These are phyloP conservation scores for Nothobranchius kuhntae DNA, from an alignment of 2,113 vertebrate genomes.

Conservation along the genomic window DNA sequence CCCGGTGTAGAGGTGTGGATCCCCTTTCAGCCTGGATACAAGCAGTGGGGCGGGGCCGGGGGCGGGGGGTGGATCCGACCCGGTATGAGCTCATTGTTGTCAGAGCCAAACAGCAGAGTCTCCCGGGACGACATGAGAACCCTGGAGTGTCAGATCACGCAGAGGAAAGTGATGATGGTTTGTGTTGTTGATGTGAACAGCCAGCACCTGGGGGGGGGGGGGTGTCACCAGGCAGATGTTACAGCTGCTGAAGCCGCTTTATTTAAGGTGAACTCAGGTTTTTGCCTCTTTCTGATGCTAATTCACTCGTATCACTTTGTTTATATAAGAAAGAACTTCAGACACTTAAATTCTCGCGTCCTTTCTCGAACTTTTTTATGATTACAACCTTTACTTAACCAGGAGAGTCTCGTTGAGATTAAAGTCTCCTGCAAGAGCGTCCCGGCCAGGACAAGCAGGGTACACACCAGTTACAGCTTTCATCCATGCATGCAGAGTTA, in stretches of 20 bases:
- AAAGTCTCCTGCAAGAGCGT: too few species aligned
- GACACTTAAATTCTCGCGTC: too few species aligned
- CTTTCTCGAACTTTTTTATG: too few species aligned
- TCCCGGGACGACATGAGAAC: slow-evolving; percentile 48
- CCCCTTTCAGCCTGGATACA: slow-evolving; percentile 33
- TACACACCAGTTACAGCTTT: too few species aligned
- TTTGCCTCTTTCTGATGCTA: too few species aligned
- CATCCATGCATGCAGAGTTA: too few species aligned
- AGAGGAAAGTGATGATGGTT: slow-evolving; percentile 45
- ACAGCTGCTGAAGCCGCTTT: neutral
- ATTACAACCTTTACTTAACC: too few species aligned
- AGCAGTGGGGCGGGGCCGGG: slow-evolving; percentile 1
- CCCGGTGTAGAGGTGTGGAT: slow-evolving; percentile 31
- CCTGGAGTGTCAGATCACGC: slow-evolving; percentile 54
- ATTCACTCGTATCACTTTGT: too few species aligned
- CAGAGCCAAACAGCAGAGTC: slow-evolving; percentile 65
- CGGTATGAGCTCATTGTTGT: slow-evolving; percentile 79
- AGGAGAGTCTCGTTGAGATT: too few species aligned
- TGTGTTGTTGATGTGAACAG: slow-evolving; percentile 53
- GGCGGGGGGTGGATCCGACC: slow-evolving; percentile 25
- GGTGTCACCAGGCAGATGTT: slow-evolving; percentile 2
- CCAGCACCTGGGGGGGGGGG: slow-evolving; percentile 7
- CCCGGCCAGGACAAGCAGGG: too few species aligned
- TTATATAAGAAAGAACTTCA: too few species aligned
- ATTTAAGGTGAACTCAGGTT: neutral